Conservation (phyloP, 2,797 vertebrate species). For the Danio kyathit region DNA sequence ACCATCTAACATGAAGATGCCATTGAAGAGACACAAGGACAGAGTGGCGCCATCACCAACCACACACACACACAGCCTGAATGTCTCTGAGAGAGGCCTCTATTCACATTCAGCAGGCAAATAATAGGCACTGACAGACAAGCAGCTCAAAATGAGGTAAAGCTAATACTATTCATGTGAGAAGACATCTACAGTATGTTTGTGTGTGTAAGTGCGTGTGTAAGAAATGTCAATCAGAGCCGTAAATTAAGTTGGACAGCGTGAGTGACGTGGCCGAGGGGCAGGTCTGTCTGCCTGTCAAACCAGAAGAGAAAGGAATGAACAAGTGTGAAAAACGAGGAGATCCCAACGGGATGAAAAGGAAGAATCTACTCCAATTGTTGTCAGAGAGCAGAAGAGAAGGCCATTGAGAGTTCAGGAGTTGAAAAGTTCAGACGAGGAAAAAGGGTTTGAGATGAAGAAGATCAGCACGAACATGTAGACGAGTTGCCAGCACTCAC, state of each 20-base stretch:
- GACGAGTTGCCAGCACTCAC: slow-evolving; percentile 37
- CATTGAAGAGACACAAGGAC: slow-evolving; percentile 64
- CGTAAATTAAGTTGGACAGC: slow-evolving; percentile 63
- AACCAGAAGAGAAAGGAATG: slow-evolving; percentile 51
- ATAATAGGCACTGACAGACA: slow-evolving; percentile 77
- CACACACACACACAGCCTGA: slow-evolving; percentile 50
- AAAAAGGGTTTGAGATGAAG: slow-evolving; percentile 16
- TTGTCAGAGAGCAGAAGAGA: slow-evolving; percentile 35
- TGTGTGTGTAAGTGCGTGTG: slow-evolving; percentile 45
- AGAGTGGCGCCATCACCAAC: slow-evolving; percentile 75
- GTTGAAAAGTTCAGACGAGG: slow-evolving; percentile 79
- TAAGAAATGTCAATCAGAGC: slow-evolving; percentile 70
- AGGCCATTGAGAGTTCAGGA: slow-evolving; percentile 70
- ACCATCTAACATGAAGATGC: slow-evolving; percentile 53
- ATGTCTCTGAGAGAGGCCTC: slow-evolving; percentile 58
- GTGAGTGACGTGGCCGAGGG: slow-evolving; percentile 67
- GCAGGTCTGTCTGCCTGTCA: slow-evolving; percentile 69
- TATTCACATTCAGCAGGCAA: slow-evolving; percentile 72
- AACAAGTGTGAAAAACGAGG: slow-evolving; percentile 46
- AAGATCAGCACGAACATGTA: slow-evolving; percentile 52
- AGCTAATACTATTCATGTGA: slow-evolving; percentile 77
- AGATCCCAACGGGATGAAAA: slow-evolving; percentile 68
- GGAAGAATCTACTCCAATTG: slow-evolving; percentile 67
- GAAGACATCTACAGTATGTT: slow-evolving; percentile 71
- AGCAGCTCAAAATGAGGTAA: slow-evolving; percentile 78